These are phyloP conservation scores for Macropodus opercularis DNA, from an alignment of 2,797 vertebrate species.

Conservation along the genomic window DNA sequence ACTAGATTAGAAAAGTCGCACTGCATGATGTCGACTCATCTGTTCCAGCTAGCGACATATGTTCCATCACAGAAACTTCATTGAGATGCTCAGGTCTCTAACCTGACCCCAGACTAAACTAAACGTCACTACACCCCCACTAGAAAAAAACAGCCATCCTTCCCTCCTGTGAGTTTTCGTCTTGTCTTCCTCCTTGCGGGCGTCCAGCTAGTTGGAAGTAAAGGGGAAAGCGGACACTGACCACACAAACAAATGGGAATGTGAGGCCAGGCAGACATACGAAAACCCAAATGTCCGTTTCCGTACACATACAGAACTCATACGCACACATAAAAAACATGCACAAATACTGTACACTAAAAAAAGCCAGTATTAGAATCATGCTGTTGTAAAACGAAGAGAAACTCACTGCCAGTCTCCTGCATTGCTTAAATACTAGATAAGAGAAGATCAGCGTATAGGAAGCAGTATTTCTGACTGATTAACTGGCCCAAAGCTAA, in stretches of 20 bases:
- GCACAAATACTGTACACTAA: slow-evolving; percentile 33
- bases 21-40: neutral
- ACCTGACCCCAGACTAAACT: neutral
- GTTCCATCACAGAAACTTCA: neutral
- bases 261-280: slow-evolving; percentile 37
- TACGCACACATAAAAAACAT: slow-evolving; percentile 29
- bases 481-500: slow-evolving; percentile 36
- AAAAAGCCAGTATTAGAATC: slow-evolving; percentile 63
- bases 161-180: neutral
- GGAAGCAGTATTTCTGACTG: slow-evolving; percentile 46
- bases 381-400: slow-evolving; percentile 70
- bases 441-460: slow-evolving; percentile 54
- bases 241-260: slow-evolving; percentile 37
- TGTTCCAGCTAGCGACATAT: neutral
- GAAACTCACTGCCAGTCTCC: slow-evolving; percentile 49
- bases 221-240: slow-evolving; percentile 28
- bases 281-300: slow-evolving; percentile 30
- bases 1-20: slow-evolving; percentile 4
- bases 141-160: neutral
- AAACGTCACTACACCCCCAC: neutral
- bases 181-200: neutral
- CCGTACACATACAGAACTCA: slow-evolving; percentile 17
- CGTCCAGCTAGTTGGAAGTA: slow-evolving; percentile 10
- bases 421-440: slow-evolving; percentile 62
- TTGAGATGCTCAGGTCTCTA: neutral